These are phyloP conservation scores for Girardia tigrina DNA, from an alignment of 2,888 invertebrate species.

Conservation along the genomic window DNA sequence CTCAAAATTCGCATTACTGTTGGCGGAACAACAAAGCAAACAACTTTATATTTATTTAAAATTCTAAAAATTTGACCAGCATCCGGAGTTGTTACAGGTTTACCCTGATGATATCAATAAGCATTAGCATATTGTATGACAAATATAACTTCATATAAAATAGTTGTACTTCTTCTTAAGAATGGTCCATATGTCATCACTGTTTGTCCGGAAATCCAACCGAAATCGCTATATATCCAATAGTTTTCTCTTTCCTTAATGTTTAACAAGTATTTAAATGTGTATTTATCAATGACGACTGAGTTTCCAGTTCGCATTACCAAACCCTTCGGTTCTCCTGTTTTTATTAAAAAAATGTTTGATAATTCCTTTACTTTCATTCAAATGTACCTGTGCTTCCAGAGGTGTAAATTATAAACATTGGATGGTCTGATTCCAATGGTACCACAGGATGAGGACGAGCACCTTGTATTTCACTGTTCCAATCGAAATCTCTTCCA, in stretches of 20 bases:
- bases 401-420: not conserved
- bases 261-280: not conserved
- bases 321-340: not conserved
- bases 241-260: not conserved
- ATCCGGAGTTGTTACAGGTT: not conserved
- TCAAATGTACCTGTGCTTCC: not conserved
- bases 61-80: not conserved
- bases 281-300: not conserved
- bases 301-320: not conserved
- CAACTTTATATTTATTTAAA: not conserved
- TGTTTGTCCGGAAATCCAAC: not conserved
- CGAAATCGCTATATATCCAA: not conserved
- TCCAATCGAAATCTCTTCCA: not conserved
- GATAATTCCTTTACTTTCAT: not conserved
- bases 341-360: not conserved
- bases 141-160: not conserved
- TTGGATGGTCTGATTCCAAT: not conserved
- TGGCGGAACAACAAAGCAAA: not conserved
- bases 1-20: not conserved
- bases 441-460: not conserved
- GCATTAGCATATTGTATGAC: not conserved
- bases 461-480: not conserved
- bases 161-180: not conserved
- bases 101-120: not conserved
- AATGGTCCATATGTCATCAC: not conserved